Percentiles rank a stretch among this genome's conserved stretches.
Evolutionary conservation across 2,888 invertebrate species (phyloP).

Genomic region (Zygaena filipendulae): DNA sequence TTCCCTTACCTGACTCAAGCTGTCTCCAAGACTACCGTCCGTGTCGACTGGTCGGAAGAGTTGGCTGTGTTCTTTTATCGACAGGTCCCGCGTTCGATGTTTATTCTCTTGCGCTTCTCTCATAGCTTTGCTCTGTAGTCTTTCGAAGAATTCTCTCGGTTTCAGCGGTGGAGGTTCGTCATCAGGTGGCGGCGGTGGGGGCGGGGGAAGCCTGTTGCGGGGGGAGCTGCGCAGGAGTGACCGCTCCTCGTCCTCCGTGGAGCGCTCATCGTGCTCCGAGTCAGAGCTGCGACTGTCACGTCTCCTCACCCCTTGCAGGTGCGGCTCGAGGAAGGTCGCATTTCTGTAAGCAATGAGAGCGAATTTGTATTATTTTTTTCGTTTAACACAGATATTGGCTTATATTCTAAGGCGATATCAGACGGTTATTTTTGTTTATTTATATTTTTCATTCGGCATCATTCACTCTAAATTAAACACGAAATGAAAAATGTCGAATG

Average conservation of each 20-base stretch:
- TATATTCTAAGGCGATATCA: too few species aligned
- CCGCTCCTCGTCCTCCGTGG: slow-evolving; percentile 59
- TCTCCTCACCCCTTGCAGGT: slow-evolving; percentile 72
- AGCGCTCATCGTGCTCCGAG: slow-evolving; percentile 60
- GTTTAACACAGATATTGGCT: too few species aligned
- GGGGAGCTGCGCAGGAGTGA: slow-evolving; percentile 52
- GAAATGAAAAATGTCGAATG: too few species aligned
- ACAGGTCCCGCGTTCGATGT: slow-evolving; percentile 33
- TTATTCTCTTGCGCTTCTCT: slow-evolving; percentile 48
- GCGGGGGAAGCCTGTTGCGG: slow-evolving; percentile 51
- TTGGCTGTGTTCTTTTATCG: slow-evolving; percentile 33
- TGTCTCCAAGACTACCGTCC: slow-evolving; percentile 58
- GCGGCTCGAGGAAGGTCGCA: slow-evolving; percentile 80
- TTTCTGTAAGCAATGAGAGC: slow-evolving; percentile 76
- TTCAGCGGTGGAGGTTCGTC: slow-evolving; percentile 63
- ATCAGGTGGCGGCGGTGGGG: slow-evolving; percentile 55
- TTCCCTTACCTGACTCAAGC: slow-evolving; percentile 56
- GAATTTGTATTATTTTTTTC: background rate
- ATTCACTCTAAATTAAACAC: too few species aligned
- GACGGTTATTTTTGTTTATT: too few species aligned
- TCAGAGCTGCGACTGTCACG: slow-evolving; percentile 59
- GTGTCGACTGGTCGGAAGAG: slow-evolving; percentile 49
- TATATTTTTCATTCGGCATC: too few species aligned
- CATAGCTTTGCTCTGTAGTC: slow-evolving; percentile 60
- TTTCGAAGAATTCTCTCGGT: slow-evolving; percentile 66